Base-by-base conservation (phyloP, 1,140 invertebrate species). In the Anagrus nilaparvatae region DNA sequence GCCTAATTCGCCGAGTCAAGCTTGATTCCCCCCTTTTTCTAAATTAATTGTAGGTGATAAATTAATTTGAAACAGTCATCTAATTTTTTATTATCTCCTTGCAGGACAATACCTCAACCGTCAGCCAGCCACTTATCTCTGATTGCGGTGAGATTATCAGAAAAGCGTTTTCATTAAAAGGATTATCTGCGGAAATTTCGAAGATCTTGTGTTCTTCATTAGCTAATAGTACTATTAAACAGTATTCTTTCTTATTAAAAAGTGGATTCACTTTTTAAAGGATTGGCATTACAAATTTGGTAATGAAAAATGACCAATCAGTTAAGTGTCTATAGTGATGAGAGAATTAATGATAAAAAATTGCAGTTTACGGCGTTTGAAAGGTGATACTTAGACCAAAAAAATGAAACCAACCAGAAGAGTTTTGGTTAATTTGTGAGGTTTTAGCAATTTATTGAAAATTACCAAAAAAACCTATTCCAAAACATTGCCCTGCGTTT, bases 61-160 rank as follows among this genome's bases (percentile, higher is more conserved):
- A 29, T 45, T 5, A 4, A 39, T 14, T 49, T 42, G 25, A 14
- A 25, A 3, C 43, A 43, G n/a, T 20, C 34, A 7, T 28, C 33
- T 7, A 21, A 46, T 19, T 23, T 28, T 17, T 31, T 49, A 9
- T 14, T 48, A 12, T 49, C 43, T 10, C 42, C 39, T 45, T 49
- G 25, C 43, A 42, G 47, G 34, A 30, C 13, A 3, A n/a, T 37
- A 1, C 24, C 3, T 6, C 46, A 48, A 27, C 47, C 42, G 4
- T 27, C 41, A 14, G 21, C 30, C 6, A 40, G 19, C 28, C 27
- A 24, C 4, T 14, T 48, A 8, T 32, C 6, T 1, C 29, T n/a
- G n/a, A 29, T 48, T 18, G 38, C 33, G n/a, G 38, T 29, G 19
- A 41, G 4, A 25, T 37, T 46, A 35, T 37, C 23, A 14, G 40